phyloP scores from a whole-genome alignment of 2,113 vertebrate genomes.

The Hymenochirus boettgeri region DNA sequence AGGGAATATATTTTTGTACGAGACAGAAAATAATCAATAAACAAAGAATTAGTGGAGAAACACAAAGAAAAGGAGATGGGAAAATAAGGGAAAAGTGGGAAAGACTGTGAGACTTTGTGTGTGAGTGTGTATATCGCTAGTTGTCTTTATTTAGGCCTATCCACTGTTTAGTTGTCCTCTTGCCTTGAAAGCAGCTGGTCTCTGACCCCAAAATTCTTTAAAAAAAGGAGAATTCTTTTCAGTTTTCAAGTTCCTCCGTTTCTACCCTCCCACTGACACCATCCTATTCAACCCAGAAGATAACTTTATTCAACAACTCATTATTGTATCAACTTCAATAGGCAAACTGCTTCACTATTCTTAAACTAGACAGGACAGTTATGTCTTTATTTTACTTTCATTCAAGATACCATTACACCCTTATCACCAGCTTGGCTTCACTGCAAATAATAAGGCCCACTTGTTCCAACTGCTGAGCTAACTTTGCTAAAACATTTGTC shows the following conservation, averaged over 20 bases:
- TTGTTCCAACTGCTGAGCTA: neutral
- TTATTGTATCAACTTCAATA: constrained; percentile 99
- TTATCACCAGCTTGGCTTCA: constrained; percentile 32
- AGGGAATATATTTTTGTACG: no score
- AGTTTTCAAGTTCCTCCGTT: constrained; percentile 77
- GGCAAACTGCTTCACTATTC: constrained; percentile 80
- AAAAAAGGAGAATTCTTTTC: constrained; percentile 78
- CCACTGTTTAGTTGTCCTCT: constrained; percentile 87
- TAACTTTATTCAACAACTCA: constrained; percentile 99
- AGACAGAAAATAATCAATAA: neutral
- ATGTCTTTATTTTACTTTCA: constrained; percentile 81
- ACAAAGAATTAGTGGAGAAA: neutral
- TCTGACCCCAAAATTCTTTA: constrained; percentile 86
- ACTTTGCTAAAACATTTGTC: neutral
- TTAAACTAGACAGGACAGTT: constrained; percentile 77
- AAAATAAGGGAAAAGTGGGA: constrained; percentile 55
- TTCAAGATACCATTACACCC: constrained; percentile 52
- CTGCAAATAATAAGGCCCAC: neutral
- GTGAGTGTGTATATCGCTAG: constrained; percentile 57
- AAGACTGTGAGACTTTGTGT: constrained; percentile 27
- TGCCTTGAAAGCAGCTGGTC: constrained; percentile 90
- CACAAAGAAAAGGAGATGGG: neutral
- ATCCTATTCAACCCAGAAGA: constrained; percentile 91
- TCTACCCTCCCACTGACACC: constrained; percentile 91
- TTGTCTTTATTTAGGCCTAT: constrained; percentile 84